These are phyloP conservation scores for Artemia sinica DNA, from an alignment of 2,888 invertebrate species.

Conservation along the genomic window DNA sequence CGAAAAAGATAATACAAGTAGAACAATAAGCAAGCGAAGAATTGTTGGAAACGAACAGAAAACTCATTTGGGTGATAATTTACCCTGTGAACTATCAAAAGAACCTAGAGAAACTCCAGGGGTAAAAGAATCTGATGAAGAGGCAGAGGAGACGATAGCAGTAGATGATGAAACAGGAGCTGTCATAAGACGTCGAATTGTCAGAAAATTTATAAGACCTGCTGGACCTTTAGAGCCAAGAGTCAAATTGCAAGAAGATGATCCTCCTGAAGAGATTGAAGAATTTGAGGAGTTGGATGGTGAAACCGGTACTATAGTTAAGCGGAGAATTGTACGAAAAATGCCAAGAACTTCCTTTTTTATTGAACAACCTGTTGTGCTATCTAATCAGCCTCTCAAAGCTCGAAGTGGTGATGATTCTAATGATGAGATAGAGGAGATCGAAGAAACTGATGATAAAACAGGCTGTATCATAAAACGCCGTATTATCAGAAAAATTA, in stretches of 20 bases:
- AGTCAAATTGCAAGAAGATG: neutral
- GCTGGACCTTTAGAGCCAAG: no score
- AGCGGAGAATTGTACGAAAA: neutral
- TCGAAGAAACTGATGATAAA: neutral
- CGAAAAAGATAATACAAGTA: no score
- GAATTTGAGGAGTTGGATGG: neutral
- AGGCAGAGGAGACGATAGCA: neutral
- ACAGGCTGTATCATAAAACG: neutral
- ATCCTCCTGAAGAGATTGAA: neutral
- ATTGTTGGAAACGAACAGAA: no score
- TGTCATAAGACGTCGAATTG: slow-evolving; percentile 2
- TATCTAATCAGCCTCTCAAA: no score
- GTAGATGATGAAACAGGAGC: neutral
- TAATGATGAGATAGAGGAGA: neutral
- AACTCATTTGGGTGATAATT: no score
- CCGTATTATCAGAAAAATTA: neutral
- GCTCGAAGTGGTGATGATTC: neutral
- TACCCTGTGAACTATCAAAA: no score
- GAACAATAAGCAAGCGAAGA: no score
- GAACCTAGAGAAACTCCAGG: neutral
- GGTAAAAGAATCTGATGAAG: neutral
- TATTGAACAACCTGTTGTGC: no score
- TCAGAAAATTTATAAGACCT: neutral
- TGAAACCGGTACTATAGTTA: neutral
- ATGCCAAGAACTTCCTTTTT: neutral